Evolutionary conservation across 2,888 invertebrate species (phyloP), one percentile per base, ranked within the genome.

Genomic region (Mantis religiosa): DNA sequence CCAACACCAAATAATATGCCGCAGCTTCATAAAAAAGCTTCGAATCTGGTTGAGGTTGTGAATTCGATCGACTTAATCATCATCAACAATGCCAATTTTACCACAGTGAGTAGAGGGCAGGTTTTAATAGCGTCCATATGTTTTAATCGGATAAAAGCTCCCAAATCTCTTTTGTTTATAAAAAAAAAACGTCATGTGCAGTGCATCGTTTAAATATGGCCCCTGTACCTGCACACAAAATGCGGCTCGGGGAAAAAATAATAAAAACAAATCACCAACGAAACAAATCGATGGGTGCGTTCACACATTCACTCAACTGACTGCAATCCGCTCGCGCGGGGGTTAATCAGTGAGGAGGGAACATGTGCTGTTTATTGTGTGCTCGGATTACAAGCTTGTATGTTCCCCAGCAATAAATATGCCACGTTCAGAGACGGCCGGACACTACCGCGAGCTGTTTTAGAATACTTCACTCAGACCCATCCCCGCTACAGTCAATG

Each of bases 91-190:
- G 86, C 86, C 14, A 20, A 30, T 28, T 71, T 86, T 71, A 87
- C 87, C 87, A n/a, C 82, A 87, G 14, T 34, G 28, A 82, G 82
- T n/a, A 82, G 71, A 82, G 87, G 87, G 30, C 28, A 30, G 30
- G 87, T 87, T 87, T 87, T 87, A 87, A 87, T 87, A 87, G 87
- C 87, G 25, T 82, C 54, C 82, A 82, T 87, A 87, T 87, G 34
- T 87, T 87, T 34, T 87, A 87, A 87, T 87, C 87, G 82, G 87
- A 87, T 87, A 82, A 87, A 87, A 87, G 82, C 82, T 82, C 87
- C 87, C 87, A 87, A 82, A 87, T 87, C 87, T 82, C 82, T 41
- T 87, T 86, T 87, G 71, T 71, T 82, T 87, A 82, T 87, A 82
- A 82, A 87, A 86, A 30, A n/a, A 87, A n/a, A 71, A 30, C n/a